Base-by-base conservation (phyloP, 2,888 invertebrate species). In the Microchrysa polita region DNA sequence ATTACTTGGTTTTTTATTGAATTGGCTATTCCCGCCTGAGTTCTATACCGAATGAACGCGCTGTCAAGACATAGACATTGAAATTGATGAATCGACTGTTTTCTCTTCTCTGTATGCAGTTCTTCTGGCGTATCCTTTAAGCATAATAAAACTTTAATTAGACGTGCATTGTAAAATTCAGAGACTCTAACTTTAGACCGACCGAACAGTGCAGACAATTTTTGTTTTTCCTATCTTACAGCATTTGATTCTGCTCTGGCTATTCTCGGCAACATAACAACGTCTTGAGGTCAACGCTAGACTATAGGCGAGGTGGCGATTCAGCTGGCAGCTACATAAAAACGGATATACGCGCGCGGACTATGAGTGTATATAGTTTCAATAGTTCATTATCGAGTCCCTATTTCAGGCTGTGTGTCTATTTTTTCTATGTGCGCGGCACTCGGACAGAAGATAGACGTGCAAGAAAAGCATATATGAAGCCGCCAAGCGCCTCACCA, bases 141-240 rank as follows among this genome's bases (percentile, higher is more conserved):
- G 27, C 67, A 67, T 67, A 67, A 67, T 67, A 67, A 67, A 67
- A 67, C 20, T 67, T 67, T 67, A 67, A 67, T 67, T 67, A 67
- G 67, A 67, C 27, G 67, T 53, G 67, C 67, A 67, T 67, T 67
- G 67, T 67, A 67, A 52, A 52, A 53, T 67, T 23, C 53, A 34
- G 20, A 2, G 10, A 48, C 16, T 12, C 12, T 10, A 48, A 34
- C 27, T 34, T 34, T 34, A 61, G 42, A 34, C 42, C 16, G 44
- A n/a, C n/a, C 27, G 67, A 67, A 61, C 40, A 16, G 12, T 23
- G n/a, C 40, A 12, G 16, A 61, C 12, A 61, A 40, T 61, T 61
- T 40, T 61, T 61, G 61, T 40, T n/a, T 61, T 40, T n/a, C 10
- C 40, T 10, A 40, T n/a, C n/a, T n/a, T n/a, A n/a, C n/a, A n/a